phyloP scores from a whole-genome alignment of 2,888 invertebrate genomes.

The Chrysodeixis includens region DNA sequence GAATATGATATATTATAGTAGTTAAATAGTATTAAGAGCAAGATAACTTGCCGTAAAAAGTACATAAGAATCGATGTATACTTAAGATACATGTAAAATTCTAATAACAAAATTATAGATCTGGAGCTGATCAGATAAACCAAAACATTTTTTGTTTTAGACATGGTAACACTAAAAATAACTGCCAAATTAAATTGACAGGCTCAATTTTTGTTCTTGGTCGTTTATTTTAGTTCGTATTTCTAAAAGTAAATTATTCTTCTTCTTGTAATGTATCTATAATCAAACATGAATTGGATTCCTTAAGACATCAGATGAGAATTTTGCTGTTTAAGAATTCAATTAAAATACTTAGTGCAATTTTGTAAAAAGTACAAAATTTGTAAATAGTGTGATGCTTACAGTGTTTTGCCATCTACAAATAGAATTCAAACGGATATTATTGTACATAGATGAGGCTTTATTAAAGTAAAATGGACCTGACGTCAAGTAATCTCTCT shows the following conservation, averaged over 20 bases:
- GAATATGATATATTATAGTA: no score
- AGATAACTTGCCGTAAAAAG: no score
- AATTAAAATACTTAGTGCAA: constrained; percentile 1
- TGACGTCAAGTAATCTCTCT: constrained; percentile 71
- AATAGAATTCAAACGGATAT: constrained; percentile 7
- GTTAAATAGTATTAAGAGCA: no score
- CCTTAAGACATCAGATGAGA: neutral
- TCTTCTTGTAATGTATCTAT: constrained; percentile 4
- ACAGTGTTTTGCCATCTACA: constrained; percentile 5
- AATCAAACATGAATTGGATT: constrained; percentile 11
- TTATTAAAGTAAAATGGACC: constrained; percentile 67
- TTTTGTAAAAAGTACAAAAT: constrained; percentile 19
- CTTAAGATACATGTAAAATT: no score
- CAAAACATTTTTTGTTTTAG: neutral
- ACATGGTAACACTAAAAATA: neutral
- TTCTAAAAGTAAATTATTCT: constrained; percentile 3
- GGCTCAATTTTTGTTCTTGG: constrained; percentile 27
- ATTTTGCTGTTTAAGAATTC: constrained; percentile 1
- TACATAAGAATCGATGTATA: no score
- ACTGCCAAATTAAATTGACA: constrained; percentile 20
- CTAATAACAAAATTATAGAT: no score
- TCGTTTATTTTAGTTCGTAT: constrained; percentile 29
- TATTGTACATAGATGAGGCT: constrained; percentile 16
- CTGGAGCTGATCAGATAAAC: neutral
- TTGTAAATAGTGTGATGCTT: constrained; percentile 48